Base-by-base conservation (phyloP, 1,140 invertebrate species). In the Atta texana region DNA sequence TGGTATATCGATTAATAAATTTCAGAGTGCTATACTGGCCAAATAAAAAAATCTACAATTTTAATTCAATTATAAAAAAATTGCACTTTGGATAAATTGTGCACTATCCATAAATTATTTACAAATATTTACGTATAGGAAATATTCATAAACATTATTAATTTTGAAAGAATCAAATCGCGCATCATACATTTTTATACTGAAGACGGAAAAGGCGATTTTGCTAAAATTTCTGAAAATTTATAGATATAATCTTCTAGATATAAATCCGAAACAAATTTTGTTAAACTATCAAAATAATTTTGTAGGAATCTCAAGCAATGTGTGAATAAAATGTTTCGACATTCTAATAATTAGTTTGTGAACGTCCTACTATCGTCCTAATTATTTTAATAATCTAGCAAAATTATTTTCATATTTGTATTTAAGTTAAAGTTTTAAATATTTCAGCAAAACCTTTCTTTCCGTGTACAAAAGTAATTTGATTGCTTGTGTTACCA, bases 71-170 rank as follows among this genome's bases (percentile, higher is more conserved):
- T 31, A 16, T 74, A 28, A 63, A 77, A 77, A 49, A 59, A 61
- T 49, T 61, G 10, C 10, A 78, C 28, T 64, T 64, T 34, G 51
- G 31, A 64, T 34, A 10, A 51, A 77, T 77, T 28, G 63, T 49
- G 16, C 6, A 10, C 12, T 21, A 34, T 24, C n/a, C 0, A 53
- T 16, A 51, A 69, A 49, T 49, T 3, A 28, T 51, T 51, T 69
- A 16, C 18, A 7, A 53, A 57, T 34, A 75, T 44, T 44, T 44
- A 10, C 7, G 39, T 44, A 10, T 44, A 44, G 8, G 0, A 44
- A 44, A 75, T 39, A 57, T 74, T 57, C 5, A 24, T 31, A 12
- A 21, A 0, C 7, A 6, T 16, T 21, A 34, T 75, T 75, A 44
- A 76, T 28, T 61, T 14, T 28, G 44, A 0, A 39, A 21, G 4